Conservation (phyloP, 2,888 invertebrate genomes). For the Epistrophe eligans region DNA sequence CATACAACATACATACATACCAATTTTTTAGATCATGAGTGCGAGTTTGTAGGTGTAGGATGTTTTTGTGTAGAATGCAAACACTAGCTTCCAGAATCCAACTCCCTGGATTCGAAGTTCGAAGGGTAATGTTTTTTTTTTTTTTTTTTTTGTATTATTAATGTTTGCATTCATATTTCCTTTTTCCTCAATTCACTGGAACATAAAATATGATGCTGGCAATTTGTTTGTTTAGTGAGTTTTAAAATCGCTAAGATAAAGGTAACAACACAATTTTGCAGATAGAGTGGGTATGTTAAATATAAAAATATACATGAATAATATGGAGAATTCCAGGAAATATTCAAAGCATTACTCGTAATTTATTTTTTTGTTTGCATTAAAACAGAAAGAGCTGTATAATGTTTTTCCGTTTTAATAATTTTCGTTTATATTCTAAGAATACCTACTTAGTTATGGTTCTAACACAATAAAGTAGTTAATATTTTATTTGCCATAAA, state of each 20-base stretch:
- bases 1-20: too few relatives aligned
- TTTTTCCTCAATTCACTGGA: not conserved
- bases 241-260: not conserved
- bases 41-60: constrained; percentile 1
- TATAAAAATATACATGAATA: not conserved
- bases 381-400: too few relatives aligned
- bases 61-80: constrained; percentile 16
- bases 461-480: too few relatives aligned
- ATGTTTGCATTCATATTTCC: constrained; percentile 20
- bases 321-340: too few relatives aligned
- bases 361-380: too few relatives aligned
- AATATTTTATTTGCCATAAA: too few relatives aligned
- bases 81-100: not conserved
- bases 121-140: constrained; percentile 38
- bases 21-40: constrained; percentile 6
- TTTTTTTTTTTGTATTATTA: not conserved
- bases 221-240: not conserved
- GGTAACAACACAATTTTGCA: not conserved
- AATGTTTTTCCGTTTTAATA: too few relatives aligned
- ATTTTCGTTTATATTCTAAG: too few relatives aligned
- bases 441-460: too few relatives aligned
- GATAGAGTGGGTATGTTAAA: not conserved
- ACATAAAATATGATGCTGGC: not conserved
- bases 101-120: not conserved
- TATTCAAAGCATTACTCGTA: too few relatives aligned